Evolutionary conservation across 92 coral and sea anemone species (phyloP), one percentile per base, ranked within the genome.

Genomic region (Porites cylindrica): DNA sequence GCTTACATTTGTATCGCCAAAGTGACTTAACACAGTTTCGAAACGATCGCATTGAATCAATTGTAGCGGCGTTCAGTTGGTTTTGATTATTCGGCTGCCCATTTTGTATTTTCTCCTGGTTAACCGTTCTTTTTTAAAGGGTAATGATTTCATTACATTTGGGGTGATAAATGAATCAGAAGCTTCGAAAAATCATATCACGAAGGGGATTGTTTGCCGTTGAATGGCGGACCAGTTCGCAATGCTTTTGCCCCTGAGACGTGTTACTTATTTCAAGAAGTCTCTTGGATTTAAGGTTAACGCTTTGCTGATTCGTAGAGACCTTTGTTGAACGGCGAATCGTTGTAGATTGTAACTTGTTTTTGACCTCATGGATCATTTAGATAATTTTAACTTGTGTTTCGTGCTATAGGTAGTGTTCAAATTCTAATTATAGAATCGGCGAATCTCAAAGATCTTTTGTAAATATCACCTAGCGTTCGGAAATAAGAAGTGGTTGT

Each of bases 401-500:
- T 81, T 68, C 76, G 56, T 66, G 85, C 58, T 10, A 0, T 66
- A 9, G 76, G 43, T 51, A 18, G 51, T 61, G 52, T 38, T 62
- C 75, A 75, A 56, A 70, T 81, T 54, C 85, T 64, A 81, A 70
- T 81, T 81, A 69, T 53, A 70, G 85, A 81, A 20, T 82, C 69
- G 67, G 69, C 69, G 77, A 82, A 82, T 54, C 86, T 26, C 69
- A 56, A 82, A 71, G 47, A 70, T 38, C 78, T 38, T 70, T 82
- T 70, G 77, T 70, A 82, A 82, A 82, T 58, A 82, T 82, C 68
- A 69, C 77, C 60, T 32, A 32, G 75, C 29, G 53, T 80, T 80
- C 75, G 84, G 84, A 80, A 80, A 51, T 80, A 50, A 77, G 71
- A 80, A 75, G 50, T 80, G 74, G 50, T 69, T 17, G 23, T 53